phyloP scores from a whole-genome alignment of 1,140 invertebrate species.

The Panagrolaimus sp. region DNA sequence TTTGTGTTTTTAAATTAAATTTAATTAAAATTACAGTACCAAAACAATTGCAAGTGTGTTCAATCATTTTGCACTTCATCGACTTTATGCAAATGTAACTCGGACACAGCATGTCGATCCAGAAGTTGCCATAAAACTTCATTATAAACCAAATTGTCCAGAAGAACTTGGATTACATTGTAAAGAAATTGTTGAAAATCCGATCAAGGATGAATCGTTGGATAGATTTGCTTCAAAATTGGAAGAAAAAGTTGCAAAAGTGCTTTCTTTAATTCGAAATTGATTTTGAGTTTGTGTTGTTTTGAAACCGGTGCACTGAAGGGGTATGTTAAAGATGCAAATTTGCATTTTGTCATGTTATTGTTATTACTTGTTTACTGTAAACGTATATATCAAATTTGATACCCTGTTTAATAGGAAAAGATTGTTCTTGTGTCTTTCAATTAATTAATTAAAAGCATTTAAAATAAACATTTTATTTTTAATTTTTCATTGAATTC shows the following conservation, averaged over 20 bases:
- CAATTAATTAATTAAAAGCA: too few species aligned
- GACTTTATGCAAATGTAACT: conserved; percentile 64
- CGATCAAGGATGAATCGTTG: conserved; percentile 36
- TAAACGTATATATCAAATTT: too few species aligned
- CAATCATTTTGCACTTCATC: conserved; percentile 79
- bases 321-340: too few species aligned
- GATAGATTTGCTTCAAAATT: conserved; percentile 33
- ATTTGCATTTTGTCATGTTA: too few species aligned
- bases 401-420: too few species aligned
- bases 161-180: conserved; percentile 40
- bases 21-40: conserved; percentile 59
- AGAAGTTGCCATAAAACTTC: conserved; percentile 78
- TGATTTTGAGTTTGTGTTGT: too few species aligned
- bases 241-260: conserved; percentile 25
- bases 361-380: too few species aligned
- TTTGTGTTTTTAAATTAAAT: not conserved
- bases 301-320: too few species aligned
- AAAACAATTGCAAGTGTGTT: conserved; percentile 87
- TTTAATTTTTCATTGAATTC: too few species aligned
- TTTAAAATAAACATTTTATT: too few species aligned
- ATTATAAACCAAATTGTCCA: conserved; percentile 85
- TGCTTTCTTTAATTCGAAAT: not conserved
- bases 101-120: conserved; percentile 67
- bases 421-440: too few species aligned
- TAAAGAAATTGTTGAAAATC: conserved; percentile 22